Evolutionary conservation across 2,113 vertebrate genomes (phyloP).

Genomic region (Lanius ludovicianus): DNA sequence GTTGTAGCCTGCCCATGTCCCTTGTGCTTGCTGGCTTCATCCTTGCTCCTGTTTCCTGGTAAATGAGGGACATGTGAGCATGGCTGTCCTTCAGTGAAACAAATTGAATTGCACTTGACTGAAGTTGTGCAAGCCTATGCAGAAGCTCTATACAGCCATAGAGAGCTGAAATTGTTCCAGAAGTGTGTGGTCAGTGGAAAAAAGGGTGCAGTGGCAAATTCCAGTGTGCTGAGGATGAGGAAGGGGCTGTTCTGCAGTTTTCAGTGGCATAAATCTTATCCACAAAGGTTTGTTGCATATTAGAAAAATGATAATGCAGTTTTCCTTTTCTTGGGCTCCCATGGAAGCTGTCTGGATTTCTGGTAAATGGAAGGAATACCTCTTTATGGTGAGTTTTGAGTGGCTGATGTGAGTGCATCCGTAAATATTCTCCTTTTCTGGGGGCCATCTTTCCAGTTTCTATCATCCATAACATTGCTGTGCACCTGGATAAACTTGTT

Average conservation of each 20-base stretch:
- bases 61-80: background rate
- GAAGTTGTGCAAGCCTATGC: background rate
- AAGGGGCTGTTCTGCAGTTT: background rate
- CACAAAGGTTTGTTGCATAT: accelerated
- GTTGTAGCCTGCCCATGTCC: background rate
- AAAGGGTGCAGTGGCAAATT: background rate
- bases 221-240: background rate
- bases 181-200: background rate
- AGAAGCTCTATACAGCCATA: background rate
- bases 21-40: background rate
- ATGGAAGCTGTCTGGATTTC: background rate
- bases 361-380: background rate
- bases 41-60: background rate
- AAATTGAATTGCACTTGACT: background rate
- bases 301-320: accelerated
- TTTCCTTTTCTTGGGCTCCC: background rate
- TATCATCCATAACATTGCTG: accelerated
- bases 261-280: accelerated
- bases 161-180: background rate
- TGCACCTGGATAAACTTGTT: constrained; percentile 23
- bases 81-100: background rate
- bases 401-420: background rate
- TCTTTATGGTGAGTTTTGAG: background rate
- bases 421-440: background rate
- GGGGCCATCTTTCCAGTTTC: background rate